Evolutionary conservation across 2,888 invertebrate genomes (phyloP).

Genomic region (Andricus quercusramuli): DNA sequence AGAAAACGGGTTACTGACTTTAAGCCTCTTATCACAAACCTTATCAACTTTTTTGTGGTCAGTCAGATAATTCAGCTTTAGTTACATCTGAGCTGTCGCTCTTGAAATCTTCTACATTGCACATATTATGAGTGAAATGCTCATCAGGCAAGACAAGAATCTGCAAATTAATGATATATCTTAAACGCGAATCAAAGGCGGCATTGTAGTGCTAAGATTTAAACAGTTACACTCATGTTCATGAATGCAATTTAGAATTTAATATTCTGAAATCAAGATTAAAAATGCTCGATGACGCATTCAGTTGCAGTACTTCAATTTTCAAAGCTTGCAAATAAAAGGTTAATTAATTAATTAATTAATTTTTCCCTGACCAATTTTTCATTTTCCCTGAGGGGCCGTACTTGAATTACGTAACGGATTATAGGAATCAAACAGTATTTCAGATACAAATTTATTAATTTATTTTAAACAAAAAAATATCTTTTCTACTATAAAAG

Average conservation of each 20-base stretch:
- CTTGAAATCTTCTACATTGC: constrained; percentile 5
- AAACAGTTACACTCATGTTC: not conserved
- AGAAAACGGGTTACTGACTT: constrained; percentile 32
- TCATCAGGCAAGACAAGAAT: not conserved
- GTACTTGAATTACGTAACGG: no score
- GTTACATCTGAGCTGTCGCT: constrained; percentile 17
- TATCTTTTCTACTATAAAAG: no score
- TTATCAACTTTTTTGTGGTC: constrained; percentile 9
- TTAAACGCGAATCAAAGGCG: constrained; percentile 1
- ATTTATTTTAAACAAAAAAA: no score
- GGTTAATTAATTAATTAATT: not conserved
- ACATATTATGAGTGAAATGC: constrained; percentile 6
- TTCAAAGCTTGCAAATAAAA: not conserved
- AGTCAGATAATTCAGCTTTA: not conserved
- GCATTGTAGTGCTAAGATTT: not conserved
- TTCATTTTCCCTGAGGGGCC: no score
- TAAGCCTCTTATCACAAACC: not conserved
- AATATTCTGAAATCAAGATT: constrained; percentile 3
- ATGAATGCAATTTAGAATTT: not conserved
- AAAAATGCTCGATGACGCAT: not conserved
- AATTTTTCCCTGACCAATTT: no score
- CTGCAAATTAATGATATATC: constrained; percentile 17
- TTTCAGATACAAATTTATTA: no score
- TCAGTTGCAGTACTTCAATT: not conserved
- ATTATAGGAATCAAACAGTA: no score